Evolutionary conservation across 2,888 invertebrate genomes (phyloP).

Genomic region (Linnaemya vulpina): DNA sequence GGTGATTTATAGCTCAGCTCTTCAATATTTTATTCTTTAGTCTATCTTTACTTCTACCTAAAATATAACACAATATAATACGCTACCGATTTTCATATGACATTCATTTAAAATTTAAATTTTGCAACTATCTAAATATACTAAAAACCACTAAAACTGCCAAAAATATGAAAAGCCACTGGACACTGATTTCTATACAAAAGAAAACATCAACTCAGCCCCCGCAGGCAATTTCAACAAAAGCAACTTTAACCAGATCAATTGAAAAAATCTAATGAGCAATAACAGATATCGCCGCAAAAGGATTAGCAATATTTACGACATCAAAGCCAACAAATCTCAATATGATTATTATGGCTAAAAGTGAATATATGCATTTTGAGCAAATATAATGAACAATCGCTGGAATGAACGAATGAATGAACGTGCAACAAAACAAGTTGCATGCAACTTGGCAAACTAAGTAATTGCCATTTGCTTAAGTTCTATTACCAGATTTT

Average conservation of each 20-base stretch:
- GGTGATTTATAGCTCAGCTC: not conserved
- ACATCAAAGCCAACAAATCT: conserved; percentile 53
- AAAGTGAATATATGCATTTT: conserved; percentile 57
- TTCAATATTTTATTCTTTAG: not conserved
- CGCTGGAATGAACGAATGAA: conserved; percentile 23
- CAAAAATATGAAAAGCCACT: conserved; percentile 14
- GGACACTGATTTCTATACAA: conserved; percentile 37
- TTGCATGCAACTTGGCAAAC: conserved; percentile 68
- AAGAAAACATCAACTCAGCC: conserved; percentile 30
- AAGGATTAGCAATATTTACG: conserved; percentile 53
- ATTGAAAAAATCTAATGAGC: conserved; percentile 28
- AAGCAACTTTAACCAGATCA: not conserved
- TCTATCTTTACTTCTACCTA: too few species aligned
- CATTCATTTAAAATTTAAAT: conserved; percentile 46
- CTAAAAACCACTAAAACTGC: not conserved
- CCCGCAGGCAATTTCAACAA: conserved; percentile 43
- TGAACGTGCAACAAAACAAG: conserved; percentile 50
- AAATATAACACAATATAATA: not conserved
- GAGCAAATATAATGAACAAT: conserved; percentile 38
- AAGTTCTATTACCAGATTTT: conserved; percentile 53
- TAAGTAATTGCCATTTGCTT: conserved; percentile 69
- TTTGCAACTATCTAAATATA: conserved; percentile 20
- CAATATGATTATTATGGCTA: conserved; percentile 69
- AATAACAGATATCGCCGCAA: conserved; percentile 36
- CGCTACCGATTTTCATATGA: conserved; percentile 8